Conservation (phyloP, 2,113 vertebrate genomes). For the Opisthocomus hoazin region DNA sequence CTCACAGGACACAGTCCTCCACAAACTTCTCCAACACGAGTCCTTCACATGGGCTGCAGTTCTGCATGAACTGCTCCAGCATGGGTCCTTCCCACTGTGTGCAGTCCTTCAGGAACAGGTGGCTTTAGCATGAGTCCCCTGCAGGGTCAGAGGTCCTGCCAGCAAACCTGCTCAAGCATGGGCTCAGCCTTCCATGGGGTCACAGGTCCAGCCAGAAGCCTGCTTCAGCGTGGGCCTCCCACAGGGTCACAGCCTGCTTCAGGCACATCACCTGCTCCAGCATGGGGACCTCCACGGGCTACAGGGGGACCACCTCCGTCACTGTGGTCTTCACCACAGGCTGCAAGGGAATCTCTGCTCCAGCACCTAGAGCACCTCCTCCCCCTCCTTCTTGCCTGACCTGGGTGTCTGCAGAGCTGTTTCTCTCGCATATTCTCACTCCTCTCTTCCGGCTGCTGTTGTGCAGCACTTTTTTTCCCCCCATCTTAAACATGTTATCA, state of each 20-base stretch:
- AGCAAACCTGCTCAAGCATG: neutral
- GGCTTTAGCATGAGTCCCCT: neutral
- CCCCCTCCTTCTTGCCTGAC: neutral
- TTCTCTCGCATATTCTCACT: neutral
- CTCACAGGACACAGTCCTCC: neutral
- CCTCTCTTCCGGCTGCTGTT: neutral
- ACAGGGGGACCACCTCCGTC: neutral
- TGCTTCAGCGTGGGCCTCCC: accelerated
- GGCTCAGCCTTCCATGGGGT: neutral
- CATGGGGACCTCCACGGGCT: neutral
- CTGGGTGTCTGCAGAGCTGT: too few relatives aligned
- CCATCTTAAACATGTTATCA: neutral
- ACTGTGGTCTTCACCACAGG: neutral
- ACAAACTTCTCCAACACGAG: neutral
- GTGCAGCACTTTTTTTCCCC: neutral
- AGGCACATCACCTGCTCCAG: accelerated
- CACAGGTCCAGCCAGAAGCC: neutral
- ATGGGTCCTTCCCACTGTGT: too few relatives aligned
- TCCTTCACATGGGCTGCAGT: neutral
- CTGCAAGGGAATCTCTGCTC: neutral
- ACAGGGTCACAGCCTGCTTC: neutral
- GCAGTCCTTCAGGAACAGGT: neutral
- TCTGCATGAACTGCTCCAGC: neutral
- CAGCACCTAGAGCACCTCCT: neutral
- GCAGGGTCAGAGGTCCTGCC: neutral